phyloP scores from a whole-genome alignment of 2,797 vertebrate genomes.

The Miichthys miiuy region DNA sequence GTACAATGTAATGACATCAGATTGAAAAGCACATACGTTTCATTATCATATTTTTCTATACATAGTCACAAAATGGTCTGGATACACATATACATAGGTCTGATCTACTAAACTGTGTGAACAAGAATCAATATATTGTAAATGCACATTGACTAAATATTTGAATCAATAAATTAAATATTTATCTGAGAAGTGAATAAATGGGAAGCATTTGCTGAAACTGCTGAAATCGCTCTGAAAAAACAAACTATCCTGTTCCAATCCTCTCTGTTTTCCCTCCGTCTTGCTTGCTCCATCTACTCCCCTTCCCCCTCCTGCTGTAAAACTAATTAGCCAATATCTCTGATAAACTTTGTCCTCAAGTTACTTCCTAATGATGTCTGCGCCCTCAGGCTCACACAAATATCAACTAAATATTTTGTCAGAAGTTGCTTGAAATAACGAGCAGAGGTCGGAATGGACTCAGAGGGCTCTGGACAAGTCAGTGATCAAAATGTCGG shows the following conservation, averaged over 20 bases:
- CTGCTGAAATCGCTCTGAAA: background rate
- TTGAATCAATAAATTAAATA: constrained; percentile 16
- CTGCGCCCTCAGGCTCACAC: constrained; percentile 8
- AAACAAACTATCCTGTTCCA: background rate
- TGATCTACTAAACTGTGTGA: background rate
- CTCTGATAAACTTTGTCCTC: constrained; percentile 51
- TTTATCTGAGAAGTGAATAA: constrained; percentile 12
- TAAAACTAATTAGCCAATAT: constrained; percentile 57
- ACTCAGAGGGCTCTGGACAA: background rate
- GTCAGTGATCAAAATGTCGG: background rate
- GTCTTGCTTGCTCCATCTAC: background rate
- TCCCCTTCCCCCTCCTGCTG: constrained; percentile 8
- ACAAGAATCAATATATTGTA: constrained; percentile 5
- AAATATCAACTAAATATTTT: constrained; percentile 15
- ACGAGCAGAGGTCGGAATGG: constrained; percentile 11
- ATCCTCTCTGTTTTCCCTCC: too few species aligned
- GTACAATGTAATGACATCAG: too few species aligned
- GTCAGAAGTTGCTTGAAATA: constrained; percentile 13
- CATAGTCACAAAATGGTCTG: too few species aligned
- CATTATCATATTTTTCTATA: too few species aligned
- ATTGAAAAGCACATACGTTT: too few species aligned
- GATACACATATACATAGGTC: background rate
- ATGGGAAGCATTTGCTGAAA: background rate
- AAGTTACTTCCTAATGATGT: constrained; percentile 43
- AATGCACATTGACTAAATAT: constrained; percentile 2